These are phyloP conservation scores for Heliconius charithonia DNA, from an alignment of 2,888 invertebrate genomes.

Conservation along the genomic window DNA sequence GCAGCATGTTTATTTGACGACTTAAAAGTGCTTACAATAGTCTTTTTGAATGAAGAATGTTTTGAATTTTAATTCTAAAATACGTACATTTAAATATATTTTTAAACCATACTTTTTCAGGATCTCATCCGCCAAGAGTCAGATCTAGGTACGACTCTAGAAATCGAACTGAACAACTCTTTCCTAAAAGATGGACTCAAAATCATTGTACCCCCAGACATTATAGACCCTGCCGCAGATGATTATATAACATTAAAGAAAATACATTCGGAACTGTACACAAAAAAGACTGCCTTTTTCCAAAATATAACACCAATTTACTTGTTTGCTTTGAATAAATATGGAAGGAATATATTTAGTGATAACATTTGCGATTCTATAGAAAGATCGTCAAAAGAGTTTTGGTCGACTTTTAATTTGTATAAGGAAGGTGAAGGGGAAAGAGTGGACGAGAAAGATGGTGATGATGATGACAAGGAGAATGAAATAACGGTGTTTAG, in stretches of 20 bases:
- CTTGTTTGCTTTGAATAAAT: conserved; percentile 87
- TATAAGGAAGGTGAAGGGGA: conserved; percentile 54
- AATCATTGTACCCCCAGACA: conserved; percentile 88
- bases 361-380: conserved; percentile 61
- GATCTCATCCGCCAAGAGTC: conserved; percentile 83
- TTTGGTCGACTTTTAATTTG: conserved; percentile 70
- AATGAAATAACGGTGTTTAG: conserved; percentile 66
- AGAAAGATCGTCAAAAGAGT: conserved; percentile 64
- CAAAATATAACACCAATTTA: conserved; percentile 88
- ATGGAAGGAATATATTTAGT: conserved; percentile 68
- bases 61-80: neutral
- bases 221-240: conserved; percentile 53
- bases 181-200: conserved; percentile 88
- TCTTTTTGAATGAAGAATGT: neutral
- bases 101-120: conserved; percentile 58
- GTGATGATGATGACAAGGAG: conserved; percentile 48
- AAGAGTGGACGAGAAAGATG: conserved; percentile 46
- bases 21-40: neutral
- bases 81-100: neutral
- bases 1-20: too few species aligned
- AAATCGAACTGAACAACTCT: conserved; percentile 88
- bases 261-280: conserved; percentile 64
- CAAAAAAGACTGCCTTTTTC: conserved; percentile 74
- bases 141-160: conserved; percentile 88
- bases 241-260: conserved; percentile 53